phyloP scores from a whole-genome alignment of 2,888 invertebrate genomes.

The Lycocerus yunnanus region DNA sequence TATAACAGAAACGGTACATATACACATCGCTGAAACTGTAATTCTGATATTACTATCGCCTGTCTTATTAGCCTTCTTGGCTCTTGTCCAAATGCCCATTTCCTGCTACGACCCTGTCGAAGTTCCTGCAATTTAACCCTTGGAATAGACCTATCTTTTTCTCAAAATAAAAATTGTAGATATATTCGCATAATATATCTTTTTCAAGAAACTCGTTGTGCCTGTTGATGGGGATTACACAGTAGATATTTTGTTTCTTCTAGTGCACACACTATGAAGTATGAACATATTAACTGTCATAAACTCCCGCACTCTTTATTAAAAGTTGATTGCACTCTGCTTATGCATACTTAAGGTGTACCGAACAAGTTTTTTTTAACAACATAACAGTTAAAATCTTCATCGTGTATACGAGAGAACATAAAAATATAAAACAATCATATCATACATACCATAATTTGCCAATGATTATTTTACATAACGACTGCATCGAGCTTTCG shows the following conservation, averaged over 20 bases:
- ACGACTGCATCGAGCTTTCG: not conserved
- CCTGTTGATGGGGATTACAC: not conserved
- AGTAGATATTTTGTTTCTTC: not conserved
- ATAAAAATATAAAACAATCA: not conserved
- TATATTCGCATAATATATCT: too few relatives aligned
- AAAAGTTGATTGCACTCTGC: not conserved
- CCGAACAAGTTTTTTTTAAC: not conserved
- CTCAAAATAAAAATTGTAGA: not conserved
- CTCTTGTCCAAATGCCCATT: not conserved
- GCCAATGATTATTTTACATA: not conserved
- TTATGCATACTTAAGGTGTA: not conserved
- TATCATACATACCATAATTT: constrained; percentile 1
- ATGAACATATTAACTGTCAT: too few relatives aligned
- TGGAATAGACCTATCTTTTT: not conserved
- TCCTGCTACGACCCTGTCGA: not conserved
- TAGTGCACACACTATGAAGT: not conserved
- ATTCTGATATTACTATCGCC: not conserved
- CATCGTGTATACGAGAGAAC: not conserved
- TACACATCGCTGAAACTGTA: not conserved
- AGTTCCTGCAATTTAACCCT: not conserved
- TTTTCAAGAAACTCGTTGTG: too few relatives aligned
- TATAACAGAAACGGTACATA: not conserved
- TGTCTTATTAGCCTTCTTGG: not conserved
- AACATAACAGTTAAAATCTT: not conserved
- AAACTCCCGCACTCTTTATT: not conserved